Conservation (phyloP, 2,888 invertebrate species). For the Fragum fragum region DNA sequence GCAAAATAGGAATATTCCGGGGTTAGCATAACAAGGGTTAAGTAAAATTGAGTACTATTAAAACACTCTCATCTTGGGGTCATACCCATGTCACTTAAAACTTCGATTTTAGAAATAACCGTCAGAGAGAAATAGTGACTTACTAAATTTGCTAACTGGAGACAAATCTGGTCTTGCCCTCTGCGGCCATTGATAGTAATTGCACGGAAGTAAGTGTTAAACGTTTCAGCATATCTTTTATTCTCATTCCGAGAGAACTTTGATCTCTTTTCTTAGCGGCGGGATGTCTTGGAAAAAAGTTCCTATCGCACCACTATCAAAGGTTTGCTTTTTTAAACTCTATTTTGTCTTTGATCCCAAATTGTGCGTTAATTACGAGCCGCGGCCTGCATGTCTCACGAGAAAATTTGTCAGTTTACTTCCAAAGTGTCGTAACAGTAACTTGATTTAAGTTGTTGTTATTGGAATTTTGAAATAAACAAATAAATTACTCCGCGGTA, state of each 20-base stretch:
- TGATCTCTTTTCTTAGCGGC: conserved; percentile 24
- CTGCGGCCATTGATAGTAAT: neutral
- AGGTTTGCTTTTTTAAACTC: conserved; percentile 39
- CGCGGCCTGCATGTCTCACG: conserved; percentile 22
- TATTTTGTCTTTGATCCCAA: conserved; percentile 33
- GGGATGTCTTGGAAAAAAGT: conserved; percentile 35
- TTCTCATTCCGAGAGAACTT: conserved; percentile 26
- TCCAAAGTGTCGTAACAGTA: too few species aligned
- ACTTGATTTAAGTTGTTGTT: too few species aligned
- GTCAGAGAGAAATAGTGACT: too few species aligned
- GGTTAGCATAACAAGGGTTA: too few species aligned
- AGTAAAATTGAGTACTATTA: too few species aligned
- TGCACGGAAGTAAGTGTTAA: conserved; percentile 20
- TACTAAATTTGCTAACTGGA: too few species aligned
- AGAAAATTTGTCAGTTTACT: neutral
- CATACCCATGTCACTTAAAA: too few species aligned
- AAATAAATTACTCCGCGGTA: neutral
- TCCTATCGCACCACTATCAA: conserved; percentile 37
- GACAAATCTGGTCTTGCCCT: neutral
- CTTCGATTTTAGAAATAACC: too few species aligned
- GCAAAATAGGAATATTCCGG: too few species aligned
- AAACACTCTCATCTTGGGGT: too few species aligned
- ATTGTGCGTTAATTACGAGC: conserved; percentile 39
- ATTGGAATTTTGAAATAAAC: too few species aligned
- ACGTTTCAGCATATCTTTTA: conserved; percentile 24